These are phyloP conservation scores for Scrobipalpa costella DNA, from an alignment of 2,888 invertebrate genomes.

Conservation along the genomic window DNA sequence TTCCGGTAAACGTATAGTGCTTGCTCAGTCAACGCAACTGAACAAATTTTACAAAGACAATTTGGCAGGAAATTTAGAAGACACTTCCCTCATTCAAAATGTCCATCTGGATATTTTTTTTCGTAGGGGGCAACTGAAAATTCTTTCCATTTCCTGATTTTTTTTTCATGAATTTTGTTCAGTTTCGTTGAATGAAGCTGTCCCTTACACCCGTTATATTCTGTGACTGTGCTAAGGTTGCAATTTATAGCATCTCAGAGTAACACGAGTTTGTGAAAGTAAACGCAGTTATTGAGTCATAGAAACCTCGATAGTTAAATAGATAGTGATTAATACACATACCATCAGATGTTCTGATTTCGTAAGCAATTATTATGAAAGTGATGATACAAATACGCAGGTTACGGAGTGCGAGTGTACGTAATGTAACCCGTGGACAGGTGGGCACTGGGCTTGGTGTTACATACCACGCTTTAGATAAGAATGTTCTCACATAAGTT, in stretches of 20 bases:
- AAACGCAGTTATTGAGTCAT: conserved; percentile 35
- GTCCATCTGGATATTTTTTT: no score
- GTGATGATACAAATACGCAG: conserved; percentile 33
- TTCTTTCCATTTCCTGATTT: no score
- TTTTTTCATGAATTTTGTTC: no score
- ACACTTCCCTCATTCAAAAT: no score
- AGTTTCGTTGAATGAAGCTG: no score
- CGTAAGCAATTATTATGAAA: conserved; percentile 41
- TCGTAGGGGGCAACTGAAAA: no score
- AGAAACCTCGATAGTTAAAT: conserved; percentile 41
- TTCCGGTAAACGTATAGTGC: no score
- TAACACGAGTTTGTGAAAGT: conserved; percentile 54
- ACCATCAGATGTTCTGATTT: conserved; percentile 40
- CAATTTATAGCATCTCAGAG: conserved; percentile 39
- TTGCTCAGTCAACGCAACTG: no score
- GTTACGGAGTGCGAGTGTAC: conserved; percentile 13
- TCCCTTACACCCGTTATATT: no score
- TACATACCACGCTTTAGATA: conserved; percentile 17
- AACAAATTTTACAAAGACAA: no score
- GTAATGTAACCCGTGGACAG: conserved; percentile 22
- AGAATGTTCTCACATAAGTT: conserved; percentile 23
- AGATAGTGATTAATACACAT: conserved; percentile 44
- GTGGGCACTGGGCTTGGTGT: conserved; percentile 14
- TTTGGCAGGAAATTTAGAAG: no score
- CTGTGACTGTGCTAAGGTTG: conserved; percentile 27